These are phyloP conservation scores for Lasioglossum lativentre DNA, from an alignment of 2,888 invertebrate species.

Conservation along the genomic window DNA sequence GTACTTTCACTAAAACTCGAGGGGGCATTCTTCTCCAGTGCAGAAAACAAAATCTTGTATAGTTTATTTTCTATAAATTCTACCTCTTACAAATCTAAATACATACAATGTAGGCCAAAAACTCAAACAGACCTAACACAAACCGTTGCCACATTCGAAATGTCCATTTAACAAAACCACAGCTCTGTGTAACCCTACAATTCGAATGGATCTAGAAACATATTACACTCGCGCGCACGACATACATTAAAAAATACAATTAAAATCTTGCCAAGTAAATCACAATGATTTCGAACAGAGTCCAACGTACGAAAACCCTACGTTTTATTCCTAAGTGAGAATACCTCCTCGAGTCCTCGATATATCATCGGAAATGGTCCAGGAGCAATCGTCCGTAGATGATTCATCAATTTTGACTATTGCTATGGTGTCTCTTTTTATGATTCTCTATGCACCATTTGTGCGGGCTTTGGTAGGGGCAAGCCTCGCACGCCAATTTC, in stretches of 20 bases:
- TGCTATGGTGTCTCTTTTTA: conserved; percentile 74
- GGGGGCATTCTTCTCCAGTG: background rate
- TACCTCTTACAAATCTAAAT: background rate
- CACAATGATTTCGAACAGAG: background rate
- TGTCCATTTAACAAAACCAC: background rate
- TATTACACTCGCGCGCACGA: background rate
- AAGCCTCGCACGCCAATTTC: conserved; percentile 75
- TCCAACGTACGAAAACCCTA: background rate
- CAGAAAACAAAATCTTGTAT: background rate
- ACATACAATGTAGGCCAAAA: background rate
- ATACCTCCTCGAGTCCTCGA: background rate
- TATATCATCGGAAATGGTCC: background rate
- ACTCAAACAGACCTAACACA: background rate
- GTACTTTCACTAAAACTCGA: background rate
- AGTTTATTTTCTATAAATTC: background rate
- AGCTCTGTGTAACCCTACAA: background rate
- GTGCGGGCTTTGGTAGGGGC: conserved; percentile 79
- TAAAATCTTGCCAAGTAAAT: background rate
- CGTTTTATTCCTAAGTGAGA: background rate
- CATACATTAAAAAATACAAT: background rate
- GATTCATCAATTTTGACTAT: conserved; percentile 16
- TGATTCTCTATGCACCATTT: conserved; percentile 81
- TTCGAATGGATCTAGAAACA: background rate
- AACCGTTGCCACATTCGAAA: background rate
- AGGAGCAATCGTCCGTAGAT: background rate